Evolutionary conservation across 35 echinoderm and acorn worm genomes (phyloP).

Genomic region (Heliocidaris tuberculata): DNA sequence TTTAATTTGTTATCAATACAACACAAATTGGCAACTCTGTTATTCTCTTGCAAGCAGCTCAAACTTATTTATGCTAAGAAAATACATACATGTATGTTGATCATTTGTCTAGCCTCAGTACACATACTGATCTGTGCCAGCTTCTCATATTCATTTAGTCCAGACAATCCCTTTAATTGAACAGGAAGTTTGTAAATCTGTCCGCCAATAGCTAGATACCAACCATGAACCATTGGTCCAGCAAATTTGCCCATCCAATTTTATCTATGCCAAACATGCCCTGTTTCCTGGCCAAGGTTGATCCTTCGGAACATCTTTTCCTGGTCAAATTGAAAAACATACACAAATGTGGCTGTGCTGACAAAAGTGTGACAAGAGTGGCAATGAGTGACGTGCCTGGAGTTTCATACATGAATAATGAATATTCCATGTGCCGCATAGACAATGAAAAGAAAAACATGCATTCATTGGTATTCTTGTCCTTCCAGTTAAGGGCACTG

Average conservation of each 20-base stretch:
- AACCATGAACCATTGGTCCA: not conserved
- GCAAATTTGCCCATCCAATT: not conserved
- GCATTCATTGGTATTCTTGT: not conserved
- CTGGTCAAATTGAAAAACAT: slow-evolving; percentile 10
- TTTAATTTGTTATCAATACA: not conserved
- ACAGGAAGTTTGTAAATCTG: not conserved
- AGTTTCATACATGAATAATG: not conserved
- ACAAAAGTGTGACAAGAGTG: not conserved
- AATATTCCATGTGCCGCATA: not conserved
- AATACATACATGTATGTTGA: not conserved
- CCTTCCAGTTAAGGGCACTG: not conserved
- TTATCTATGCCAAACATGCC: slow-evolving; percentile 11
- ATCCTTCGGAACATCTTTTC: not conserved
- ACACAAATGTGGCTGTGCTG: not conserved
- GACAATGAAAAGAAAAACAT: not conserved
- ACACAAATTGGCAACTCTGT: not conserved
- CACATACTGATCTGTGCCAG: not conserved
- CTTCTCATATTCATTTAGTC: not conserved
- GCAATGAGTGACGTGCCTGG: not conserved
- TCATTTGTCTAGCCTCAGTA: not conserved
- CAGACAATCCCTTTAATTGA: not conserved
- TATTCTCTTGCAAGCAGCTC: not conserved
- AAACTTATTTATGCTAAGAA: not conserved
- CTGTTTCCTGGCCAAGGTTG: not conserved
- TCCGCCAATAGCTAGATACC: not conserved